Evolutionary conservation across 2,888 invertebrate species (phyloP).

Genomic region (Hydrotaea diabolus): DNA sequence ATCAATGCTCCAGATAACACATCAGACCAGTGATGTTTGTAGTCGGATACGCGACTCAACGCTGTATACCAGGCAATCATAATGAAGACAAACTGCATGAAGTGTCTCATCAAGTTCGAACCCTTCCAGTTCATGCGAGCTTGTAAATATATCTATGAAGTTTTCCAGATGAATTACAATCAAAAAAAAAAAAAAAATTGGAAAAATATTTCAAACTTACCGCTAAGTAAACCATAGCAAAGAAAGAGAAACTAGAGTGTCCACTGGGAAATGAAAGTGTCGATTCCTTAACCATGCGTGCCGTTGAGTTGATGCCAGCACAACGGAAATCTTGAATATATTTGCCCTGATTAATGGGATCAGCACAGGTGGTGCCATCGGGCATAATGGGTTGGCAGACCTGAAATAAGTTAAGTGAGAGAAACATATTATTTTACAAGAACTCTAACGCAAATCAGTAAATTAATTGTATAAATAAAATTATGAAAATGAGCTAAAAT

Average conservation of each 20-base stretch:
- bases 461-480: too few species aligned
- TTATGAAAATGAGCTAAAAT: too few species aligned
- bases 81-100: constrained; percentile 91
- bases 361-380: constrained; percentile 82
- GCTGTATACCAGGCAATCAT: constrained; percentile 92
- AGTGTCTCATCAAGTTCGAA: constrained; percentile 90
- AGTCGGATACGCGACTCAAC: constrained; percentile 95
- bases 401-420: constrained; percentile 72
- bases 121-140: constrained; percentile 90
- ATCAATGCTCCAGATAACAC: constrained; percentile 91
- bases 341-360: constrained; percentile 83
- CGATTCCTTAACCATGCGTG: constrained; percentile 86
- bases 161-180: too few species aligned
- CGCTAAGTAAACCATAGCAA: constrained; percentile 91
- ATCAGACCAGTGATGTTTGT: constrained; percentile 99
- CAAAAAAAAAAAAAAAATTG: too few species aligned
- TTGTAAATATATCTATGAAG: constrained; percentile 95
- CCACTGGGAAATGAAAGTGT: constrained; percentile 95
- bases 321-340: constrained; percentile 90
- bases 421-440: too few species aligned
- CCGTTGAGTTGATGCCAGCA: constrained; percentile 80
- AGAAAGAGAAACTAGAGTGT: constrained; percentile 94
- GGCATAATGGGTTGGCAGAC: constrained; percentile 89
- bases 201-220: constrained; percentile 84
- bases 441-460: too few species aligned